Evolutionary conservation across 2,888 invertebrate species (phyloP).

Genomic region (Tachystola acroxantha): DNA sequence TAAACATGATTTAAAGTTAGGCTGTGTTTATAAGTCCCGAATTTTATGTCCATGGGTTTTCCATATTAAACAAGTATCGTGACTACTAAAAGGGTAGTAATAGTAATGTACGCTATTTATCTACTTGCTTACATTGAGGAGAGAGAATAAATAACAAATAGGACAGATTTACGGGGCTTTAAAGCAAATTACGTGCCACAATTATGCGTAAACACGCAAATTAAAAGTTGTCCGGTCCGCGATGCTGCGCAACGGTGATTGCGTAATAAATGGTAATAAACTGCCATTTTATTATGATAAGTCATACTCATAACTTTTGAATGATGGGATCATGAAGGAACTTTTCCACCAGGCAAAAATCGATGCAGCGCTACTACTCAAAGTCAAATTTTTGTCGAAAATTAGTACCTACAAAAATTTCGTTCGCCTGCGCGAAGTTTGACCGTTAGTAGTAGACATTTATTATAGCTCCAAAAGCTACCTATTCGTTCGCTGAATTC

Average conservation of each 20-base stretch:
- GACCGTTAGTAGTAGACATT: no score
- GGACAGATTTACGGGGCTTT: conserved; percentile 42
- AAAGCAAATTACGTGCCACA: conserved; percentile 31
- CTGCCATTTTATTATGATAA: conserved; percentile 3
- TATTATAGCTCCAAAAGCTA: no score
- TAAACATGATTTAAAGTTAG: no score
- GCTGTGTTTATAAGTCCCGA: no score
- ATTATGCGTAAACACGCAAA: conserved; percentile 49
- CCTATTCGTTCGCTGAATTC: no score
- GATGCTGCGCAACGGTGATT: conserved; percentile 3
- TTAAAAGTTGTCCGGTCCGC: conserved; percentile 38
- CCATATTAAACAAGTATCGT: no score
- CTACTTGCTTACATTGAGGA: conserved; percentile 32
- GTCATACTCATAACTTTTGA: neutral
- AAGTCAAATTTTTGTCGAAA: no score
- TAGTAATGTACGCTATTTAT: conserved; percentile 17
- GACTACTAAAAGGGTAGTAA: neutral
- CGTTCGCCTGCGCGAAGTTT: no score
- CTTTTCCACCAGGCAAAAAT: no score
- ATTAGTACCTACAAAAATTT: no score
- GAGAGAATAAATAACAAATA: conserved; percentile 40
- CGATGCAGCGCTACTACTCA: no score
- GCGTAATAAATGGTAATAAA: conserved; percentile 5
- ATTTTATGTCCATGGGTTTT: no score
- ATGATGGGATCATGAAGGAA: neutral